phyloP scores from a whole-genome alignment of 1,140 invertebrate species.

The Sarcophaga peregrina region DNA sequence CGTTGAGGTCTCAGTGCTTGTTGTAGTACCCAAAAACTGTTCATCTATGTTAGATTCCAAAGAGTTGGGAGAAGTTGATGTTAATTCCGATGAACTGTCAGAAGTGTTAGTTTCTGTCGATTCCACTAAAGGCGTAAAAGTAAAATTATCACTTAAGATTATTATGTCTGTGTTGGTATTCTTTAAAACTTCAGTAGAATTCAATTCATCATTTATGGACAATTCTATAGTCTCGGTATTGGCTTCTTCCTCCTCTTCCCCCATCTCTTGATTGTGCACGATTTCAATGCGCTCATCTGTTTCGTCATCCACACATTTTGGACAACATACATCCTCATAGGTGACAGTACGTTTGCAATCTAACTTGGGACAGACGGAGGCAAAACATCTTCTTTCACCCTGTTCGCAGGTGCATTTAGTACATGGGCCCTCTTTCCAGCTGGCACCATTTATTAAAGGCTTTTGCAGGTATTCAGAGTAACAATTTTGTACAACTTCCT shows the following conservation, averaged over 20 bases:
- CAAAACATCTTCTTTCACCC: constrained; percentile 39
- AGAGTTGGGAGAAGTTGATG: too few species aligned
- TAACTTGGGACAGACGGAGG: constrained; percentile 33
- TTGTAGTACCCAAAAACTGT: too few species aligned
- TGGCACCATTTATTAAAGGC: constrained; percentile 43
- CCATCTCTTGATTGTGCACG: not conserved
- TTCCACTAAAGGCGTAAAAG: not conserved
- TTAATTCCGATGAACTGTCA: not conserved
- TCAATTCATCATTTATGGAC: not conserved
- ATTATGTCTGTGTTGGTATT: not conserved
- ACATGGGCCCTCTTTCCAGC: constrained; percentile 52
- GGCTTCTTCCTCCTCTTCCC: not conserved
- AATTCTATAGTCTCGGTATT: not conserved
- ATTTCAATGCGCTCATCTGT: not conserved
- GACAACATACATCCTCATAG: constrained; percentile 51
- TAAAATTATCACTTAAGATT: not conserved
- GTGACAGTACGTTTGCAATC: constrained; percentile 48
- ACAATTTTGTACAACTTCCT: constrained; percentile 41
- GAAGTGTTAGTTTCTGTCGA: not conserved
- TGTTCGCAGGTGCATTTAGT: constrained; percentile 47
- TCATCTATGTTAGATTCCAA: too few species aligned
- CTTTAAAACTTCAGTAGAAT: not conserved
- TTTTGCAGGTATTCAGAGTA: constrained; percentile 45
- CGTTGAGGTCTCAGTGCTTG: too few species aligned
- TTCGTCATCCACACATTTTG: constrained; percentile 44